Conservation (phyloP, 2,888 invertebrate genomes). For the Parnassius smintheus region DNA sequence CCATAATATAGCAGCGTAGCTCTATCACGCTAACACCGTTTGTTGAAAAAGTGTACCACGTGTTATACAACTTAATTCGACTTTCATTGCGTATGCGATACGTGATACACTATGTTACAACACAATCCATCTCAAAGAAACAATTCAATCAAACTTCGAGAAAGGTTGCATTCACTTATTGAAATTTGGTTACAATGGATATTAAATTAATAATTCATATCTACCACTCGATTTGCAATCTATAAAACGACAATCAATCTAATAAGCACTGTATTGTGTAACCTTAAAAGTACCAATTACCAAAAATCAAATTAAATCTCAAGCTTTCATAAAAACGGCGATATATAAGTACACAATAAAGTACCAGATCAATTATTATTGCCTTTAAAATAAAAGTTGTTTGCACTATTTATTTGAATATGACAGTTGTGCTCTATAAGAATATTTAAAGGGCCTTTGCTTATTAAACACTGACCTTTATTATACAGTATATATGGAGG, state of each 20-base stretch:
- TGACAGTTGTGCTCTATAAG: not conserved
- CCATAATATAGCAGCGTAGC: too few relatives aligned
- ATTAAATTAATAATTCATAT: slow-evolving; percentile 30
- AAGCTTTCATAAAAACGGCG: slow-evolving; percentile 5
- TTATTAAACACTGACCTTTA: too few relatives aligned
- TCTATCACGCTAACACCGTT: too few relatives aligned
- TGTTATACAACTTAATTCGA: not conserved
- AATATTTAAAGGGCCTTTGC: too few relatives aligned
- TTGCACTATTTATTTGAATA: not conserved
- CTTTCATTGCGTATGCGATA: slow-evolving; percentile 7
- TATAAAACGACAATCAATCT: not conserved
- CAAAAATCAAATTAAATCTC: not conserved
- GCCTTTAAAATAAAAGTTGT: not conserved
- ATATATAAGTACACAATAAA: slow-evolving; percentile 6
- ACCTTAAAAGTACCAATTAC: not conserved
- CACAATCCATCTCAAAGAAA: slow-evolving; percentile 19
- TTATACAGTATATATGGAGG: too few relatives aligned
- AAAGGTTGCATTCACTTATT: slow-evolving; percentile 30
- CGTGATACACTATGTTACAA: slow-evolving; percentile 18
- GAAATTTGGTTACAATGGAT: slow-evolving; percentile 47
- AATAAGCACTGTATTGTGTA: slow-evolving; percentile 8
- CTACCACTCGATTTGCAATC: slow-evolving; percentile 21
- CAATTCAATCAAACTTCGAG: slow-evolving; percentile 33
- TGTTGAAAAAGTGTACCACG: too few relatives aligned
- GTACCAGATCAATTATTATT: not conserved